Base-by-base conservation (phyloP, 2,797 vertebrate species). In the Gymnocypris eckloni region DNA sequence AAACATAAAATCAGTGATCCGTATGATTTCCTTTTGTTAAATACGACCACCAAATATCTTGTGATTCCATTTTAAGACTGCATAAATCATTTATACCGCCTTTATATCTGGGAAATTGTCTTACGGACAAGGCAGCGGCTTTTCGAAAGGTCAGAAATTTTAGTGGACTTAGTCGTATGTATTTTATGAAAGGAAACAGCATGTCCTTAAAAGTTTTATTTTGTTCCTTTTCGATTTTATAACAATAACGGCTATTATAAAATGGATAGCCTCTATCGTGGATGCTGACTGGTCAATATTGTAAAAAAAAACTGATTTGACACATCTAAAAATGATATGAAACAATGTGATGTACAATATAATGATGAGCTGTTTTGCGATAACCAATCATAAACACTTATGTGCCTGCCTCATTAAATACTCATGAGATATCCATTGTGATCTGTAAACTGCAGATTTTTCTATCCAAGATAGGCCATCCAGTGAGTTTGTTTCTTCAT, bases 81-180 rank as follows among this genome's bases (percentile, higher is more conserved):
- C 56, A 75, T 80, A 64, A 85, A 86, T 81, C 41, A 56, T 87
- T 61, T 28, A n/a, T 45, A 59, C 70, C 50, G 3, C 70, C 25
- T 71, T 76, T 52, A 52, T 71, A 83, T 64, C 82, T 83, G 82
- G 71, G 50, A 66, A 83, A 73, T 69, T 61, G 54, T 61, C 69
- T 50, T 54, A 54, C 8, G 54, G 67, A 75, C 37, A 41, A 73
- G 61, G 56, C 85, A 71, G 71, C 79, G 82, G 82, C 39, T 84
- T 87, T 76, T 86, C 84, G 39, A 54, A 90, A 86, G 86, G 84
- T 78, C 80, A 45, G 59, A 86, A 59, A 83, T 77, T 89, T 86
- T 80, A 64, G 73, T 41, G 28, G 82, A 72, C 71, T 50, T 52
- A 72, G 77, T 86, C 64, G 48, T 84, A 86, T 72, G 69, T 56